Percentiles rank a stretch among this genome's conserved stretches.
Conservation (phyloP, 2,113 vertebrate species). For the Syngnathus scovelli region DNA sequence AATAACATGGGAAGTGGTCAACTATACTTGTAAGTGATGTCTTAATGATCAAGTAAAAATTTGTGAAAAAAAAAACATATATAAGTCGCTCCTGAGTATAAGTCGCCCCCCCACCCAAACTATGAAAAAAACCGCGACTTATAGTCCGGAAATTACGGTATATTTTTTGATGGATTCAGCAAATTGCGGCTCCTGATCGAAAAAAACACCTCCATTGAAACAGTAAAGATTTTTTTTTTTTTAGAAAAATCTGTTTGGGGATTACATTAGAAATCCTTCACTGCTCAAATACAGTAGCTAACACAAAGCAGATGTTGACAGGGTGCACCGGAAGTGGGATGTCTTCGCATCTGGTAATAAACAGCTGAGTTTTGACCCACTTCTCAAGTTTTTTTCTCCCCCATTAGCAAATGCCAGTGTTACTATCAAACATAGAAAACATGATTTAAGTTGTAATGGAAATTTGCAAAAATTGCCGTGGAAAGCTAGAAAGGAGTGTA, state of each 20-base stretch:
- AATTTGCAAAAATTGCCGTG: not conserved
- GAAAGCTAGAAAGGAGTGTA: not conserved
- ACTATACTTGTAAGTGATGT: too few relatives aligned
- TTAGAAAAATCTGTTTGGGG: constrained; percentile 53
- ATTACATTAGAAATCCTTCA: constrained; percentile 40
- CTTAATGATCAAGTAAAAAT: too few relatives aligned
- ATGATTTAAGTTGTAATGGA: not conserved
- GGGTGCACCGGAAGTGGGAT: constrained; percentile 20
- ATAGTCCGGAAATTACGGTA: too few relatives aligned
- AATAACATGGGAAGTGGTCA: too few relatives aligned
- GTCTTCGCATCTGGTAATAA: constrained; percentile 24
- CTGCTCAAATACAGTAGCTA: constrained; percentile 38
- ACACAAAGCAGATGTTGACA: constrained; percentile 60
- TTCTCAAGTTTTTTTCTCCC: constrained; percentile 34
- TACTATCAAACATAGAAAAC: not conserved
- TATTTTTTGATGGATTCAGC: not conserved
- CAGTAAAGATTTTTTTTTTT: constrained; percentile 27
- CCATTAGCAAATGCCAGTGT: not conserved
- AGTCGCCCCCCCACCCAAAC: too few relatives aligned
- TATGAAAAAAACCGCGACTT: too few relatives aligned
- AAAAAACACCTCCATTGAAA: constrained; percentile 8
- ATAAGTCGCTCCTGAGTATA: too few relatives aligned
- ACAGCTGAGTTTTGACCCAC: constrained; percentile 46
- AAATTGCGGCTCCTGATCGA: too few relatives aligned
- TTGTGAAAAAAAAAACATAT: too few relatives aligned